A percentile compares a stretch with the other conserved stretches of the same genome.
Conservation (phyloP, 2,888 invertebrate genomes). For the Zygogramma bicolorata region DNA sequence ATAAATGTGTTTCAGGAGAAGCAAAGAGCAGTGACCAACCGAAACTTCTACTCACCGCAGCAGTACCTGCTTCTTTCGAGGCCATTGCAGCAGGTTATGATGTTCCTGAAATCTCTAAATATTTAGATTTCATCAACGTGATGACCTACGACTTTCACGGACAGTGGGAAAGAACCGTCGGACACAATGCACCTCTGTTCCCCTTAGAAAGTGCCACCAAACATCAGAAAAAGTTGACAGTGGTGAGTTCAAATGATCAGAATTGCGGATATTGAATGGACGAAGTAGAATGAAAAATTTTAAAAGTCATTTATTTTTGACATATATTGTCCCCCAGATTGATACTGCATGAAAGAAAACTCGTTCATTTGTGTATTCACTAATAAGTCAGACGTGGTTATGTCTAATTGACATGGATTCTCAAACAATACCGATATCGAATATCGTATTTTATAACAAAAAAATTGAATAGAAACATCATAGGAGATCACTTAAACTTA, state of each 20-base stretch:
- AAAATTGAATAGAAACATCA: too few species aligned
- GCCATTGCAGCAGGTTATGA: constrained; percentile 95
- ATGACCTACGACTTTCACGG: constrained; percentile 98
- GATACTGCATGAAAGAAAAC: too few species aligned
- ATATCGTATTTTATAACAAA: too few species aligned
- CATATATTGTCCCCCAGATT: too few species aligned
- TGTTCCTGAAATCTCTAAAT: constrained; percentile 93
- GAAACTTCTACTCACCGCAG: constrained; percentile 76
- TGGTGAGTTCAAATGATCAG: constrained; percentile 74
- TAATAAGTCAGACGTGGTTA: too few species aligned
- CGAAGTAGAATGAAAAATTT: too few species aligned
- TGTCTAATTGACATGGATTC: too few species aligned
- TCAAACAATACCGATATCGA: too few species aligned
- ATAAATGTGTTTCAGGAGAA: constrained; percentile 57
- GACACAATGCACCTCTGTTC: constrained; percentile 92
- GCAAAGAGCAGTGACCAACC: constrained; percentile 89
- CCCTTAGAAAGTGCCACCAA: constrained; percentile 90
- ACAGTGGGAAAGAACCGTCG: constrained; percentile 93
- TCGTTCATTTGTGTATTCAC: too few species aligned
- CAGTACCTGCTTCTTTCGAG: constrained; percentile 93
- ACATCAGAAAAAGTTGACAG: constrained; percentile 93
- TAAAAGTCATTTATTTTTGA: too few species aligned
- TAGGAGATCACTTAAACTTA: too few species aligned
- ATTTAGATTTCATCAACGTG: constrained; percentile 92
- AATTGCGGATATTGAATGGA: too few species aligned